A percentile compares a stretch with the other conserved stretches of the same genome.
These are phyloP conservation scores for Eira barbara DNA, from an alignment of 2,113 vertebrate genomes.

Conservation along the genomic window DNA sequence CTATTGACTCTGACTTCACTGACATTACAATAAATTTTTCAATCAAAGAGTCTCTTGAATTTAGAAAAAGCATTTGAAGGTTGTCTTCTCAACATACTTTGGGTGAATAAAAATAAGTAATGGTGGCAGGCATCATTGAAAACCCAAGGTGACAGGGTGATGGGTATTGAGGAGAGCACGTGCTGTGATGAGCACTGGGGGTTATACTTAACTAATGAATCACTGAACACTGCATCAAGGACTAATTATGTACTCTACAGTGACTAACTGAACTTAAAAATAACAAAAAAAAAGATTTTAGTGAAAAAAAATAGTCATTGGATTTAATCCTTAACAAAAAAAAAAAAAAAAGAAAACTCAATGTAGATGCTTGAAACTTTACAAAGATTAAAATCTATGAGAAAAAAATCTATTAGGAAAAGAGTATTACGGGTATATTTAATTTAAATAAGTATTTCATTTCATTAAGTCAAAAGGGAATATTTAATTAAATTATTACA, in stretches of 20 bases:
- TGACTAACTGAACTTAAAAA: no score
- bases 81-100: not conserved
- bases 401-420: not conserved
- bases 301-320: no score
- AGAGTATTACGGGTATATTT: not conserved
- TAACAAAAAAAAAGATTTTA: no score
- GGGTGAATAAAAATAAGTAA: not conserved
- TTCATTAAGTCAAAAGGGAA: not conserved
- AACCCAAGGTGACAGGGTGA: not conserved
- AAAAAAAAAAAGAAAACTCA: not conserved
- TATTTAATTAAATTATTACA: not conserved
- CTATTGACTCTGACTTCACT: not conserved
- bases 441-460: not conserved
- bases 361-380: not conserved
- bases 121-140: not conserved
- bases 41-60: not conserved
- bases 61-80: not conserved
- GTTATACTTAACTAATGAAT: no score
- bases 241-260: no score
- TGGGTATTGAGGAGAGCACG: no score
- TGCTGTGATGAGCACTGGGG: no score
- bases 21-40: not conserved
- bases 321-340: no score
- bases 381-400: not conserved
- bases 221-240: no score